phyloP scores from a whole-genome alignment of 1,140 invertebrate species.

The Metopolophium dirhodum region DNA sequence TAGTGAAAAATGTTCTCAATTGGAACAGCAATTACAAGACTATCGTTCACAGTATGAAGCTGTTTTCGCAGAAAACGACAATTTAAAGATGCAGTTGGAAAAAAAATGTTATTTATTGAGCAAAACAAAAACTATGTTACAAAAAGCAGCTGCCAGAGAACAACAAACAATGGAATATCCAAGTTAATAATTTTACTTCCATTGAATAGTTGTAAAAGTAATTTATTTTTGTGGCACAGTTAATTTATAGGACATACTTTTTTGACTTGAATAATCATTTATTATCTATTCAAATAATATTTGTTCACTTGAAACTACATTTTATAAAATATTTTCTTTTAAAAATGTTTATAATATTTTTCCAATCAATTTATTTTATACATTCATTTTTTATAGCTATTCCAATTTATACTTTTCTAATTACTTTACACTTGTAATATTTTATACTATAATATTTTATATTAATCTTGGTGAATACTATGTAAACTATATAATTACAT shows the following conservation, averaged over 20 bases:
- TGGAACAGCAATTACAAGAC: slow-evolving; percentile 65
- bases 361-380: not conserved
- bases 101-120: slow-evolving; percentile 67
- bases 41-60: slow-evolving; percentile 53
- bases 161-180: slow-evolving; percentile 65
- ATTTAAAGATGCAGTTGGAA: slow-evolving; percentile 64
- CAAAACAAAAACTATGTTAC: slow-evolving; percentile 67
- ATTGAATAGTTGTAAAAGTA: not conserved
- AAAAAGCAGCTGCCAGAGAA: slow-evolving; percentile 67
- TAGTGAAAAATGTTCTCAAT: slow-evolving; percentile 63
- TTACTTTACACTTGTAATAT: not conserved
- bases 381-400: not conserved
- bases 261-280: not conserved
- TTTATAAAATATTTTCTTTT: not conserved
- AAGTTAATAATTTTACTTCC: slow-evolving; percentile 58
- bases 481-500: not conserved
- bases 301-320: not conserved
- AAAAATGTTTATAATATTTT: not conserved
- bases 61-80: slow-evolving; percentile 53
- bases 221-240: not conserved
- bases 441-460: not conserved
- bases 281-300: not conserved
- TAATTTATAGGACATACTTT: not conserved
- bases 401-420: not conserved
- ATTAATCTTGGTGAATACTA: not conserved